Base-by-base conservation (phyloP, 1,140 invertebrate species). In the Cyphomyrmex costatus region DNA sequence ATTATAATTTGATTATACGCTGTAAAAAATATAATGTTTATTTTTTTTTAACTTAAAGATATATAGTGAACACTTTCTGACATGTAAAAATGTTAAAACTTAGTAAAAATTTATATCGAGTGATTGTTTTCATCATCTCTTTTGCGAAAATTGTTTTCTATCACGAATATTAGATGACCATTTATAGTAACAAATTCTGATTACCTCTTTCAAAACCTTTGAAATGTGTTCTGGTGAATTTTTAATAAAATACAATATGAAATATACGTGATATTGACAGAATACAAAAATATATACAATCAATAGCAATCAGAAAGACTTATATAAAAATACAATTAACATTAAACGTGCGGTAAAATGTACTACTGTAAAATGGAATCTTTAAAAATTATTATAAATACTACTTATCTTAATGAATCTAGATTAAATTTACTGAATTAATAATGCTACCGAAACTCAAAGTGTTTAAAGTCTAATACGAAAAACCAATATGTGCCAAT, bases 111-210 rank as follows among this genome's bases (percentile, higher is more conserved):
- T 61, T 42, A 36, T 8, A 21, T 79, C 30, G 1, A 65, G 19
- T 19, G 14, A n/a, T 65, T 27, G 6, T 33, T 46, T 46, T 21
- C 14, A 21, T 56, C 27, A 5, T 30, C 0, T 10, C n/a, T 79
- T 14, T 79, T 53, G 27, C 1, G 60, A 65, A 49, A 79, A 42
- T 27, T 24, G 36, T 51, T 79, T 66, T 66, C 12, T 65, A 51
- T 24, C 14, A 16, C 3, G 10, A 68, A 61, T 61, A 61, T 77
- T 77, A 61, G 21, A 19, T 24, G 21, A 7, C 6, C 60, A 33
- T 42, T 36, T 76, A 76, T 36, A 76, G n/a, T 21, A 58, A 3
- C 21, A 56, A 51, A 77, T 77, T 61, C 46, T 16, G 3, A 61
- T 77, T 21, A 7, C 24, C 10, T 49, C 16, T 68, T 68, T 68